Evolutionary conservation across 2,888 invertebrate species (phyloP).

Genomic region (Chalcis sispes): DNA sequence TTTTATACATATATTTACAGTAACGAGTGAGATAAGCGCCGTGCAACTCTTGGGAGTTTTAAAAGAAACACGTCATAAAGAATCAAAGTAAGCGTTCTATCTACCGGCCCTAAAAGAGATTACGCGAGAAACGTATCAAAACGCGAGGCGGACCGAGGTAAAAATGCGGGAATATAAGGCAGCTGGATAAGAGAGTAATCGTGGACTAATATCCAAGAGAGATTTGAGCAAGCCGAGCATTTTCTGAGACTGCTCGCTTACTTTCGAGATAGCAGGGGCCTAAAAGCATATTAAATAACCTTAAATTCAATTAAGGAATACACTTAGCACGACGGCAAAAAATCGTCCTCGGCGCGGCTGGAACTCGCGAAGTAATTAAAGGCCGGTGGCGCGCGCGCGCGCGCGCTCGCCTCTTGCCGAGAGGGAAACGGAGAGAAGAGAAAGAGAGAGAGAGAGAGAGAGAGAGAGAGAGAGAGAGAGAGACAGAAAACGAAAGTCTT

Average conservation of each 20-base stretch:
- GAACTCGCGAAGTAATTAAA: slow-evolving; percentile 71
- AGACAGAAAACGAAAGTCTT: slow-evolving; percentile 54
- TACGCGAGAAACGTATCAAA: not conserved
- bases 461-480: slow-evolving; percentile 17
- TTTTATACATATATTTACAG: slow-evolving; percentile 5
- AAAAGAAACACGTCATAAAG: slow-evolving; percentile 11
- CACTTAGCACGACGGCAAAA: slow-evolving; percentile 68
- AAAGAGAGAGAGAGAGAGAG: slow-evolving; percentile 23
- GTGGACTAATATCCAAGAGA: slow-evolving; percentile 51
- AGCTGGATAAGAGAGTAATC: slow-evolving; percentile 30
- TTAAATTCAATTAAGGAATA: slow-evolving; percentile 74
- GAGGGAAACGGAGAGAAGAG: too few species aligned
- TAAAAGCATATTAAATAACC: slow-evolving; percentile 72
- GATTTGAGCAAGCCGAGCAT: slow-evolving; percentile 56
- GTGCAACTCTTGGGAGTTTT: not conserved
- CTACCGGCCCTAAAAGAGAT: slow-evolving; percentile 1
- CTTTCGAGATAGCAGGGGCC: slow-evolving; percentile 59
- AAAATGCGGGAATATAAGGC: not conserved
- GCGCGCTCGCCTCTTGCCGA: not conserved
- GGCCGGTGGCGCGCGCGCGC: slow-evolving; percentile 55
- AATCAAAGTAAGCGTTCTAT: slow-evolving; percentile 16
- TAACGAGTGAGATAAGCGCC: slow-evolving; percentile 16
- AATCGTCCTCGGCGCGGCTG: slow-evolving; percentile 65
- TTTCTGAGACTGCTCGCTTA: slow-evolving; percentile 14
- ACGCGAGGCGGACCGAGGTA: not conserved